Evolutionary conservation across 2,888 invertebrate genomes (phyloP), one percentile per base, ranked within the genome.

Genomic region (Lycocerus yunnanus): DNA sequence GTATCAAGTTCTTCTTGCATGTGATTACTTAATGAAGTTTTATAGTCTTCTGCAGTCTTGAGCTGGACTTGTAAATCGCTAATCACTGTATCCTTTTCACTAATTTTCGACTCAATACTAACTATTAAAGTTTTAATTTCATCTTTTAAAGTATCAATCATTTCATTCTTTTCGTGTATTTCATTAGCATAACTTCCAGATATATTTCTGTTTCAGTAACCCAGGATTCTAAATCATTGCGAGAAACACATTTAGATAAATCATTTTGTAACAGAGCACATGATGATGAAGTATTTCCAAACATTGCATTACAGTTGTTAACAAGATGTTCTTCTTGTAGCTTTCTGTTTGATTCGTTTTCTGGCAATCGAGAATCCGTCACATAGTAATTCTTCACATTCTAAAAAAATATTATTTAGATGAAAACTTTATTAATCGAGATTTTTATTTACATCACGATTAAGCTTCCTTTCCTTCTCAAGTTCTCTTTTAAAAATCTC

Each of bases 401-500:
- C 43, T 43, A 43, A 43, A 43, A 43, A n/a, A 43, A 43, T 43
- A 43, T 3, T 11, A 43, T n/a, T 43, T 43, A 43, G n/a, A 43
- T 1, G 3, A n/a, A 43, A n/a, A 43, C n/a, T n/a, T 43, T n/a
- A 0, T 6, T 1, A 43, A 43, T 8, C n/a, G n/a, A n/a, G 6
- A 43, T 43, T 69, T 65, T 66, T 18, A 74, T 20, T 24, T 43
- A 70, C 63, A 24, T 63, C 63, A n/a, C 21, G 21, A 70, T 27
- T 14, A 20, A 58, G 24, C 9, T 24, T 24, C n/a, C 10, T 59
- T 63, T 20, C 27, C 18, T 70, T 66, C 63, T 68, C 27, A 66
- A 73, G 13, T 63, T 74, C 71, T 60, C 69, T 78, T 71, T 76
- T 71, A 11, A 70, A 66, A 14, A 58, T 74, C 11, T 43, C 61